phyloP scores from a whole-genome alignment of 2,888 invertebrate species.

The Nowickia ferox region DNA sequence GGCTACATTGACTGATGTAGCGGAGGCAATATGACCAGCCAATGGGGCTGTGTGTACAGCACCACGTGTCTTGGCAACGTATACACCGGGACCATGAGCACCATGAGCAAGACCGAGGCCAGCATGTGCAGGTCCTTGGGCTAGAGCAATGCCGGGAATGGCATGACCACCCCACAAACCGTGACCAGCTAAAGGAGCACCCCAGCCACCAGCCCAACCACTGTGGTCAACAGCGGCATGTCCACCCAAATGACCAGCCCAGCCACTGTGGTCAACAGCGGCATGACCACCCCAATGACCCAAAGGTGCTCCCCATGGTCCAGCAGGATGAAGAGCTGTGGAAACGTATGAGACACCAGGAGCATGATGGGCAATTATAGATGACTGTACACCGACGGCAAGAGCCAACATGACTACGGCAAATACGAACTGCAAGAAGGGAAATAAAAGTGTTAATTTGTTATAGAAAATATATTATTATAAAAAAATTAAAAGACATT shows the following conservation, averaged over 20 bases:
- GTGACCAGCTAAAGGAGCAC: constrained; percentile 81
- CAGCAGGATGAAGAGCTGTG: constrained; percentile 77
- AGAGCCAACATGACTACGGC: constrained; percentile 79
- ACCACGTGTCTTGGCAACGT: constrained; percentile 82
- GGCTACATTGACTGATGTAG: constrained; percentile 81
- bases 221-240: constrained; percentile 74
- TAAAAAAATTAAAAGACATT: too few relatives aligned
- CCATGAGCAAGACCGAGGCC: constrained; percentile 64
- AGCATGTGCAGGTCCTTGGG: constrained; percentile 77
- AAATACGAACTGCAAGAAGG: constrained; percentile 75
- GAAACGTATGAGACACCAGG: constrained; percentile 79
- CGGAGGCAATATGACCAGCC: constrained; percentile 81
- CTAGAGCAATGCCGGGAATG: constrained; percentile 80
- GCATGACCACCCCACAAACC: constrained; percentile 75
- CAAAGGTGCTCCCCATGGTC: constrained; percentile 72
- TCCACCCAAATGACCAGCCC: constrained; percentile 76
- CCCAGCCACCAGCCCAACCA: constrained; percentile 80
- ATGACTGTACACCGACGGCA: constrained; percentile 81
- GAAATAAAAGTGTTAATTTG: not conserved
- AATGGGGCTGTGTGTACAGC: constrained; percentile 82
- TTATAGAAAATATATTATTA: not conserved
- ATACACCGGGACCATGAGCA: constrained; percentile 79
- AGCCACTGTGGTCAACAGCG: constrained; percentile 77
- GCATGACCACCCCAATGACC: constrained; percentile 65
- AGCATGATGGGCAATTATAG: constrained; percentile 76